Conservation (phyloP, 2,113 vertebrate species). For the Stegastes partitus region DNA sequence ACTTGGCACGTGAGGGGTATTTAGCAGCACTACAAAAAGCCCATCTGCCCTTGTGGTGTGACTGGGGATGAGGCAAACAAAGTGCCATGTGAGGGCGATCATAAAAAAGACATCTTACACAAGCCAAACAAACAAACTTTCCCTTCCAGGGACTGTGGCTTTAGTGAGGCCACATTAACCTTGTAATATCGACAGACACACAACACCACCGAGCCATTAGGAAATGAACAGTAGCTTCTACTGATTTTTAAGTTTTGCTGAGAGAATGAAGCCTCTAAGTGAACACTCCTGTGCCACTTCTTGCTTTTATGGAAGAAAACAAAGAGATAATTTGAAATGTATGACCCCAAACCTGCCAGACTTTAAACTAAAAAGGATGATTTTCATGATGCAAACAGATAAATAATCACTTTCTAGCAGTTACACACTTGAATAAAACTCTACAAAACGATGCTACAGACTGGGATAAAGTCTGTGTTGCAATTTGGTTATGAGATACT, state of each 20-base stretch:
- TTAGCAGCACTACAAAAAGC: slow-evolving; percentile 39
- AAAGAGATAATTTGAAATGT: too few relatives aligned
- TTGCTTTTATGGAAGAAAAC: too few relatives aligned
- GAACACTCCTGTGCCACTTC: too few relatives aligned
- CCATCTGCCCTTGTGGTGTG: slow-evolving; percentile 47
- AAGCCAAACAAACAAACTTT: slow-evolving; percentile 44
- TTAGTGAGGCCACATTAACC: slow-evolving; percentile 25
- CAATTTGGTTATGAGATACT: background rate
- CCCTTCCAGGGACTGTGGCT: slow-evolving; percentile 6
- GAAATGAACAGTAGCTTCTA: background rate
- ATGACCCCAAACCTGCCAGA: too few relatives aligned
- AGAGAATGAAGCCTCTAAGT: too few relatives aligned
- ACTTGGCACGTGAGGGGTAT: slow-evolving; percentile 27
- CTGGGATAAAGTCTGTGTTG: too few relatives aligned
- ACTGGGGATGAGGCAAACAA: slow-evolving; percentile 10
- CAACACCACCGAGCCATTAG: background rate
- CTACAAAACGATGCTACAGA: background rate
- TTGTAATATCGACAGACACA: slow-evolving; percentile 31
- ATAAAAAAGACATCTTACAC: slow-evolving; percentile 29
- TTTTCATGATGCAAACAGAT: too few relatives aligned
- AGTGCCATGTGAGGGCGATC: slow-evolving; percentile 37
- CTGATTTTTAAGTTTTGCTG: background rate
- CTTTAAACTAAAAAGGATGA: too few relatives aligned
- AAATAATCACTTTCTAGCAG: too few relatives aligned
- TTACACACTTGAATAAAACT: too few relatives aligned